A percentile compares a stretch with the other conserved stretches of the same genome.
phyloP scores from a whole-genome alignment of 1,140 invertebrate genomes.

The Lutraria rhynchaena region DNA sequence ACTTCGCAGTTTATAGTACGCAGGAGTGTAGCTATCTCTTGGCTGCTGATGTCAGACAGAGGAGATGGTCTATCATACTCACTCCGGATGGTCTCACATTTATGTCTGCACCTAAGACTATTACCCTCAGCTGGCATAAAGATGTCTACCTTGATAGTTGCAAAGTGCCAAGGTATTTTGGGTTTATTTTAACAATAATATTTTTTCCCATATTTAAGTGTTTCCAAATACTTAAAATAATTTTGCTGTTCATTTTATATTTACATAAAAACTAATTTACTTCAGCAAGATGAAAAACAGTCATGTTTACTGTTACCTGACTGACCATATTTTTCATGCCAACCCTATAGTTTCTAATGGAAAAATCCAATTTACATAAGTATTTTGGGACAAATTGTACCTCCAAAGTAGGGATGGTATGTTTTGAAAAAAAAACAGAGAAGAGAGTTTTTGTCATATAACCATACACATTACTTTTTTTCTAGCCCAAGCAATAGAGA shows the following conservation, averaged over 20 bases:
- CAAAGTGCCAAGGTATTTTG: conserved; percentile 30
- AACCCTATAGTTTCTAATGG: too few relatives aligned
- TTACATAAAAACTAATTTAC: not conserved
- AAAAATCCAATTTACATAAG: too few relatives aligned
- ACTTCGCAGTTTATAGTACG: not conserved
- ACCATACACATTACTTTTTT: too few relatives aligned
- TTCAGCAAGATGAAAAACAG: too few relatives aligned
- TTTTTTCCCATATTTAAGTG: not conserved
- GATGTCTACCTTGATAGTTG: conserved; percentile 27
- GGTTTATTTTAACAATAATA: not conserved
- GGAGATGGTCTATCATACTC: conserved; percentile 28
- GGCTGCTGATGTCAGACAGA: conserved; percentile 8
- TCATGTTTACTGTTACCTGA: too few relatives aligned
- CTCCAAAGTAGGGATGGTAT: too few relatives aligned
- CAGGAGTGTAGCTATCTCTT: conserved; percentile 34
- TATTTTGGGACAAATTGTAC: too few relatives aligned
- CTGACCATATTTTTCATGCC: too few relatives aligned
- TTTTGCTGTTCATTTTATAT: not conserved
- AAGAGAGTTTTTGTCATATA: too few relatives aligned
- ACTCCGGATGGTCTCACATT: conserved; percentile 31
- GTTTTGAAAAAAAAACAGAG: too few relatives aligned
- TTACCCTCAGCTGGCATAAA: conserved; percentile 25
- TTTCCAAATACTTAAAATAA: not conserved
- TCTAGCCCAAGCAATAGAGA: too few relatives aligned
- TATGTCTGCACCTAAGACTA: conserved; percentile 7